Percentiles rank a stretch among this genome's conserved stretches.
Evolutionary conservation across 2,888 invertebrate species (phyloP).

Genomic region (Clusia tigrina): DNA sequence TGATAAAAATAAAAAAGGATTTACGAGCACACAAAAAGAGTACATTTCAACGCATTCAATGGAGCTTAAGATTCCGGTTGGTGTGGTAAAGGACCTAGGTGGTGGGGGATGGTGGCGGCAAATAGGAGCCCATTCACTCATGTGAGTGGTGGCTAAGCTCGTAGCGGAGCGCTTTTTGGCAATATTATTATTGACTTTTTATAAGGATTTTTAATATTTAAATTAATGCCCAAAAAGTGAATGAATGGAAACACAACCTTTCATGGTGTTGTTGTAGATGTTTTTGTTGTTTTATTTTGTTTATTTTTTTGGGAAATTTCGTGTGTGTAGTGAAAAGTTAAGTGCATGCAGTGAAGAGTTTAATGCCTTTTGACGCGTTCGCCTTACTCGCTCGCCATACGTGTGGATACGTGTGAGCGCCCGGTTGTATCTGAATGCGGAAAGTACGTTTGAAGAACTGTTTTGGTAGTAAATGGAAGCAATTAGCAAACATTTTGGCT

Average conservation of each 20-base stretch:
- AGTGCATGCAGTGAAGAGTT: not conserved
- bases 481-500: too few relatives aligned
- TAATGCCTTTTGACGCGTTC: constrained; percentile 1
- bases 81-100: not conserved
- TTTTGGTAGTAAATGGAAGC: too few relatives aligned
- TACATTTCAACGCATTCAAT: constrained; percentile 17
- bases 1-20: constrained; percentile 1
- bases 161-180: not conserved
- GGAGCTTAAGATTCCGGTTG: constrained; percentile 10
- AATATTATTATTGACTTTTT: constrained; percentile 11
- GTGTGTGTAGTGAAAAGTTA: not conserved
- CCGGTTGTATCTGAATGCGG: too few relatives aligned
- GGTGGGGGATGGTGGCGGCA: not conserved
- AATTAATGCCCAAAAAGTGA: constrained; percentile 6
- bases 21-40: not conserved
- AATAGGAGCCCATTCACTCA: not conserved
- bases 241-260: too few relatives aligned
- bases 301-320: too few relatives aligned
- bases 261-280: not conserved
- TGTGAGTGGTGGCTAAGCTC: not conserved
- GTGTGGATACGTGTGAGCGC: too few relatives aligned
- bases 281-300: not conserved
- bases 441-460: too few relatives aligned
- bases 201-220: constrained; percentile 4
- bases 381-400: too few relatives aligned